Percentiles rank a stretch among this genome's conserved stretches.
Conservation (phyloP, 2,113 vertebrate species). For the Coptodon bakossiorum region DNA sequence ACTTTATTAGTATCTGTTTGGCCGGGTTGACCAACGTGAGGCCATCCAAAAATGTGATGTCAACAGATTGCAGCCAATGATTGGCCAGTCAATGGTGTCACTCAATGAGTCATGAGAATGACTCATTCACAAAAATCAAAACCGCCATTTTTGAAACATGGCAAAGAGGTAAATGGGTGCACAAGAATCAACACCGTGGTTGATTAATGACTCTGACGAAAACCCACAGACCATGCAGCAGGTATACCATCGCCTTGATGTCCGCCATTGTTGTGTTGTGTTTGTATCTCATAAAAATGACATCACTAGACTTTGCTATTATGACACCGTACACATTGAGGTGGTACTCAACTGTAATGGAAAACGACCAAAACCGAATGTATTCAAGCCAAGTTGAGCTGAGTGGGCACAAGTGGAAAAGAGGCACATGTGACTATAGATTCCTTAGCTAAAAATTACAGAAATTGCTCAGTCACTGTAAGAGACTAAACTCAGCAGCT, state of each 20-base stretch:
- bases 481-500: not conserved
- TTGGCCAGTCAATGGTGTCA: not conserved
- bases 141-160: not conserved
- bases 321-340: not conserved
- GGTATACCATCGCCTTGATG: not conserved
- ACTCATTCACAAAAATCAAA: not conserved
- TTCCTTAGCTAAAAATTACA: not conserved
- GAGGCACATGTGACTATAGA: not conserved
- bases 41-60: not conserved
- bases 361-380: not conserved
- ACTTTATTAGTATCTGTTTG: not conserved
- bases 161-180: not conserved
- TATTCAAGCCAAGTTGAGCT: not conserved
- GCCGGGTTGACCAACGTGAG: rapidly evolving
- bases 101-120: not conserved
- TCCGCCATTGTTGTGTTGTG: not conserved
- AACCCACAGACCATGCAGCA: not conserved
- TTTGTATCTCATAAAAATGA: not conserved
- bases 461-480: not conserved
- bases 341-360: not conserved
- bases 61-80: not conserved
- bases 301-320: not conserved
- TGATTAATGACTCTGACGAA: not conserved
- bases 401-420: not conserved
- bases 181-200: not conserved